These are phyloP conservation scores for Turnix velox DNA, from an alignment of 2,113 vertebrate genomes.

Conservation along the genomic window DNA sequence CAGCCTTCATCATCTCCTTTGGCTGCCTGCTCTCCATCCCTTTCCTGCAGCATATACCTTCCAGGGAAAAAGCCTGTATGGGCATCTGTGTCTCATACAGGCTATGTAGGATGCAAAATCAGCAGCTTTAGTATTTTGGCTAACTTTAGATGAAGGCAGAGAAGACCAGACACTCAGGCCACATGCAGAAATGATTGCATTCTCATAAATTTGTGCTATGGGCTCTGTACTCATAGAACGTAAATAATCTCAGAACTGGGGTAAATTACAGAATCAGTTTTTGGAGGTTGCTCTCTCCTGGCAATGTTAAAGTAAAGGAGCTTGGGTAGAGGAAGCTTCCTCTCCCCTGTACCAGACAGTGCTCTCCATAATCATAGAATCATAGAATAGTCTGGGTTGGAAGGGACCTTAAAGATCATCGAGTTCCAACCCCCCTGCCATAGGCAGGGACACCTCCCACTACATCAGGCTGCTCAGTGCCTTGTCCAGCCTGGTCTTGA, in stretches of 20 bases:
- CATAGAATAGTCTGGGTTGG: too few relatives aligned
- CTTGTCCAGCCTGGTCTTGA: too few relatives aligned
- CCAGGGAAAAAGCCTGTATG: background rate
- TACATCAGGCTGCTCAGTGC: too few relatives aligned
- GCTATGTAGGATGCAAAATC: background rate
- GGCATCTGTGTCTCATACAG: background rate
- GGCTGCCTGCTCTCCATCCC: background rate
- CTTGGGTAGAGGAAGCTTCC: background rate
- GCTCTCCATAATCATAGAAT: background rate
- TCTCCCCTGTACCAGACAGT: background rate
- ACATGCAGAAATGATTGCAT: background rate
- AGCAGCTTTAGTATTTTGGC: background rate
- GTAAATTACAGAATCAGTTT: background rate
- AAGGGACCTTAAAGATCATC: too few relatives aligned
- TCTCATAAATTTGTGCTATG: background rate
- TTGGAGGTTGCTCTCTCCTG: background rate
- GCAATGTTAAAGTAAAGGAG: background rate
- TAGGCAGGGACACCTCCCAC: too few relatives aligned
- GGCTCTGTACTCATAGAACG: background rate
- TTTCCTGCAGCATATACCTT: background rate
- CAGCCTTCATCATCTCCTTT: background rate
- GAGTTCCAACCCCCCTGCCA: too few relatives aligned
- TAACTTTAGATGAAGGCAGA: background rate
- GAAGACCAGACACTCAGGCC: background rate
- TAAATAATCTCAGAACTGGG: background rate